Evolutionary conservation across 2,888 invertebrate genomes (phyloP).

Genomic region (Sthenelais limicola): DNA sequence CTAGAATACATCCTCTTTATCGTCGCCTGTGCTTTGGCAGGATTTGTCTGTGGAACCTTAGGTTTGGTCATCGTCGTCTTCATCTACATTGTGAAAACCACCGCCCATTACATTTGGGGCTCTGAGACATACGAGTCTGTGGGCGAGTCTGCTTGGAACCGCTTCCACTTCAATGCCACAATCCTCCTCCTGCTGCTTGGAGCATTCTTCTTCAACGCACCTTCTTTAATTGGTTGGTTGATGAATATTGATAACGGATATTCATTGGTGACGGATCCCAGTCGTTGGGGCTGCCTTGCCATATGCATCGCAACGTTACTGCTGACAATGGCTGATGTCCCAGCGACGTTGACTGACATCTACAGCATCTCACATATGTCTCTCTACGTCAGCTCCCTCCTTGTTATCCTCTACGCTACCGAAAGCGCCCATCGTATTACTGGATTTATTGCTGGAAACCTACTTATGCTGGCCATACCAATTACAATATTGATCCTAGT

Average conservation of each 20-base stretch:
- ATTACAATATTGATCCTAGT: slow-evolving; percentile 9
- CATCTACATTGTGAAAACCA: slow-evolving; percentile 42
- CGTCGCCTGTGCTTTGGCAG: slow-evolving; percentile 18
- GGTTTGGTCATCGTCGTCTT: slow-evolving; percentile 43
- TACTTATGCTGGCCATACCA: slow-evolving; percentile 40
- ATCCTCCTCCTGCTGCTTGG: slow-evolving; percentile 46
- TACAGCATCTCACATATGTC: slow-evolving; percentile 44
- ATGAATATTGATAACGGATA: neutral
- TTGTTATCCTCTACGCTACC: slow-evolving; percentile 45
- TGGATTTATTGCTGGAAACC: slow-evolving; percentile 46
- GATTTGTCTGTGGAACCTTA: slow-evolving; percentile 47
- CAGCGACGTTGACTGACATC: slow-evolving; percentile 40
- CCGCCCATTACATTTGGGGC: slow-evolving; percentile 38
- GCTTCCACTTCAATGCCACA: slow-evolving; percentile 48
- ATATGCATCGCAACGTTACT: slow-evolving; percentile 41
- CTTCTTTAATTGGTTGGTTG: slow-evolving; percentile 49
- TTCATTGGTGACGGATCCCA: slow-evolving; percentile 42
- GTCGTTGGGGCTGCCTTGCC: slow-evolving; percentile 43
- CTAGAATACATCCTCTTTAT: slow-evolving; percentile 43
- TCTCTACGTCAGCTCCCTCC: slow-evolving; percentile 46
- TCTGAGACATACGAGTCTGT: neutral
- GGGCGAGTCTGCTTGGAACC: slow-evolving; percentile 42
- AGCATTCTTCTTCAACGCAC: slow-evolving; percentile 41
- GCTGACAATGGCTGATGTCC: slow-evolving; percentile 45
- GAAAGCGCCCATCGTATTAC: slow-evolving; percentile 46